These are phyloP conservation scores for Spea bombifrons DNA, from an alignment of 2,113 vertebrate genomes.

Conservation along the genomic window DNA sequence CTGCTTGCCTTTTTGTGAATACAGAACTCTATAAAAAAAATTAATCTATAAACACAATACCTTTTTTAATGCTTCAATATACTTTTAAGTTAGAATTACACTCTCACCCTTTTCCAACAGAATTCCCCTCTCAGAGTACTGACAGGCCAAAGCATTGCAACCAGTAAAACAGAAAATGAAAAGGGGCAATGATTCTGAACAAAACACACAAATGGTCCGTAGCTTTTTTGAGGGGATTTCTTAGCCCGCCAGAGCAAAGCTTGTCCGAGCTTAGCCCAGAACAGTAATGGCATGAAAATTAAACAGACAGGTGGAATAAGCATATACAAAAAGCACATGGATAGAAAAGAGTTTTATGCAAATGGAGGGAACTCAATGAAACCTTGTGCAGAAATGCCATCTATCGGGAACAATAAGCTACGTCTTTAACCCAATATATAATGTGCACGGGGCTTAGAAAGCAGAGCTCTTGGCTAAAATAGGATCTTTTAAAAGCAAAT, in stretches of 20 bases:
- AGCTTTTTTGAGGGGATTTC: constrained; percentile 47
- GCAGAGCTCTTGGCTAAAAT: neutral
- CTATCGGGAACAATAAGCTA: constrained; percentile 34
- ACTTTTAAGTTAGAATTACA: constrained; percentile 22
- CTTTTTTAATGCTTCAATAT: constrained; percentile 18
- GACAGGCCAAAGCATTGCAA: constrained; percentile 25
- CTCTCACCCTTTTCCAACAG: constrained; percentile 20
- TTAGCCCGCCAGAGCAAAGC: constrained; percentile 39
- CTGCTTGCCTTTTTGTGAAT: constrained; percentile 5
- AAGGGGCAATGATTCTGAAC: constrained; percentile 34
- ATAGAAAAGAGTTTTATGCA: constrained; percentile 46
- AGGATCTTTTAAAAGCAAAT: neutral
- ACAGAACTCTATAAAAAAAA: constrained; percentile 4
- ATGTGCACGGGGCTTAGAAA: neutral
- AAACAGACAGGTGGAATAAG: constrained; percentile 49
- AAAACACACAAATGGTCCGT: constrained; percentile 48
- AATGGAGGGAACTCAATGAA: constrained; percentile 24
- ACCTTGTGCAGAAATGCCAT: constrained; percentile 40
- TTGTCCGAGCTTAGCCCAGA: constrained; percentile 32
- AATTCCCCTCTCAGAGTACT: constrained; percentile 9
- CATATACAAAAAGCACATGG: constrained; percentile 44
- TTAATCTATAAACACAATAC: constrained; percentile 23
- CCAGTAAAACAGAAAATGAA: constrained; percentile 29
- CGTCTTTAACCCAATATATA: constrained; percentile 13
- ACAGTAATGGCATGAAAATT: constrained; percentile 47